Evolutionary conservation across 2,113 vertebrate species (phyloP), one percentile per base, ranked within the genome.

Genomic region (Periophthalmodon schlosseri): DNA sequence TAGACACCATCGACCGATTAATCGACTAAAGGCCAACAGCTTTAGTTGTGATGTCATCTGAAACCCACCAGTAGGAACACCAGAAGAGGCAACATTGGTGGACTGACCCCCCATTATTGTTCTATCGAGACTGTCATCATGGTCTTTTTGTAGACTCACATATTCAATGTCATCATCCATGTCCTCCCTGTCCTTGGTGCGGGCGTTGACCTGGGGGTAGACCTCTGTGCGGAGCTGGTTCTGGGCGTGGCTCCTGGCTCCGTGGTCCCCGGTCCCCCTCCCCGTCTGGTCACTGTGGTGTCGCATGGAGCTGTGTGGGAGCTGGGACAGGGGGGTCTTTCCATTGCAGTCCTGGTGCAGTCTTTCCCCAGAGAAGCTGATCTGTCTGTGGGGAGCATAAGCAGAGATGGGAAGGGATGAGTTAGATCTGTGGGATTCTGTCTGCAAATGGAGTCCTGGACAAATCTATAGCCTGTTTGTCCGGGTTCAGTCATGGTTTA

Each of bases 91-190:
- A 39, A 39, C 1, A 4, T 39, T 39, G 1, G 36, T 5, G 5
- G 8, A 39, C 36, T 5, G 5, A 9, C 36, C 8, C 36, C 5
- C 36, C 1, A 39, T 39, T 4, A 39, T 39, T 39, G 5, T 39
- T 39, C 36, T 39, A 39, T 28, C 28, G 1, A 2, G 28, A 28
- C 28, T 28, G n/a, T n/a, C 28, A 28, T 28, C 28, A 28, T 28
- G 3, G 28, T 2, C 28, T 28, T 28, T 28, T 28, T 9, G 36
- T 39, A 3, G 2, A 63, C 96, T 95, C 91, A 99, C 97, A 1
- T 99, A 99, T 80, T 99, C 97, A 0, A 96, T 95, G 84, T 99
- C 97, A 64, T 98, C 97, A 46, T 98, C 97, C 34, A 97, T 94
- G 72, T 97, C 96, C 23, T 94, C 95, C 2, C 81, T 89, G 65